These are phyloP conservation scores for Epirrhoe tristata DNA, from an alignment of 2,888 invertebrate species.

Conservation along the genomic window DNA sequence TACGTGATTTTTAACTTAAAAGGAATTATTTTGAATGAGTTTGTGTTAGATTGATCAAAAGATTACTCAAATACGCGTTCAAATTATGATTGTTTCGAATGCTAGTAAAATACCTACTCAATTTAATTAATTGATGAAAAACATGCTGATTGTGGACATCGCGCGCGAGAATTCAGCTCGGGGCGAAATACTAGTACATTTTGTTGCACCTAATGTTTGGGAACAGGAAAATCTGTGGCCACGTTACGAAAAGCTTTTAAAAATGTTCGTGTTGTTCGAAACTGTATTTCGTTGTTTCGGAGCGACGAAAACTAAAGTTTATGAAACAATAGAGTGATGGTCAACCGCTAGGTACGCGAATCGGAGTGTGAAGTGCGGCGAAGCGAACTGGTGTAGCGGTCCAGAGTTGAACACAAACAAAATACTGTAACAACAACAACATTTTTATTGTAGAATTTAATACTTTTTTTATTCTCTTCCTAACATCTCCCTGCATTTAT, in stretches of 20 bases:
- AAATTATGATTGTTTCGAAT: too few relatives aligned
- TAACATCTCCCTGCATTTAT: too few relatives aligned
- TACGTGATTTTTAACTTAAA: neutral
- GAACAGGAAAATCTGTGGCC: slow-evolving; percentile 18
- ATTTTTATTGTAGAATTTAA: neutral
- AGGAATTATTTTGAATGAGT: neutral
- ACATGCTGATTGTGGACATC: neutral
- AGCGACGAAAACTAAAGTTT: slow-evolving; percentile 50
- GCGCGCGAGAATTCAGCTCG: neutral
- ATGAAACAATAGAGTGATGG: slow-evolving; percentile 56
- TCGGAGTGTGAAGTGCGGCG: slow-evolving; percentile 42
- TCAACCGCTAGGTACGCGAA: slow-evolving; percentile 42
- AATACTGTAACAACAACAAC: neutral
- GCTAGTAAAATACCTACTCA: too few relatives aligned
- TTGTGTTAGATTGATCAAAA: neutral
- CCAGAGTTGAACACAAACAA: slow-evolving; percentile 21
- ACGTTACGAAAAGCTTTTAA: slow-evolving; percentile 45
- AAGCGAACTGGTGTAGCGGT: slow-evolving; percentile 35
- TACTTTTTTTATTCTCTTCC: neutral
- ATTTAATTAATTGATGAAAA: too few relatives aligned
- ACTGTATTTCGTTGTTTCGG: slow-evolving; percentile 45
- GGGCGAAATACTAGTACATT: neutral
- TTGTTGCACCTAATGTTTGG: slow-evolving; percentile 16
- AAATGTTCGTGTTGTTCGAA: slow-evolving; percentile 46
- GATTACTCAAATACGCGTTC: too few relatives aligned